Percentiles rank a stretch among this genome's conserved stretches.
phyloP scores from a whole-genome alignment of 2,888 invertebrate genomes.

The Hofmannophila pseudospretella region DNA sequence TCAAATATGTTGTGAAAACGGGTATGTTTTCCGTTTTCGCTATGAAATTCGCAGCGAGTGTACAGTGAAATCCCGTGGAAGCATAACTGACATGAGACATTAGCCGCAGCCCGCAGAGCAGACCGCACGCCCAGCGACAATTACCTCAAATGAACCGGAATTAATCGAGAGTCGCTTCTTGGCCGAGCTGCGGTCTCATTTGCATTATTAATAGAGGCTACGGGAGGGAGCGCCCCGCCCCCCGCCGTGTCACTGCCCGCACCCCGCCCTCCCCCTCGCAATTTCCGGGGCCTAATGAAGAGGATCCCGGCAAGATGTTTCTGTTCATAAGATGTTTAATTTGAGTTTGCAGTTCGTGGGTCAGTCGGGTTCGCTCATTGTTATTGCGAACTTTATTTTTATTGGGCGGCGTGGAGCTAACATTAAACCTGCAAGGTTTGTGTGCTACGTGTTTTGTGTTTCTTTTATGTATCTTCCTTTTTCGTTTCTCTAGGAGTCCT shows the following conservation, averaged over 20 bases:
- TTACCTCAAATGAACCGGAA: constrained; percentile 78
- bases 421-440: constrained; percentile 6
- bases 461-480: not conserved
- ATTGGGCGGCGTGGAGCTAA: constrained; percentile 27
- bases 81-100: constrained; percentile 15
- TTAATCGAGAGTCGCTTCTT: constrained; percentile 76
- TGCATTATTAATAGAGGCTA: constrained; percentile 77
- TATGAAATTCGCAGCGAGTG: not conserved
- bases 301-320: constrained; percentile 74
- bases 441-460: constrained; percentile 7
- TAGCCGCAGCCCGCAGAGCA: constrained; percentile 13
- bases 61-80: constrained; percentile 14
- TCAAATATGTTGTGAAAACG: too few species aligned
- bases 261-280: constrained; percentile 44
- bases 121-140: constrained; percentile 68
- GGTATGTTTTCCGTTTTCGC: too few species aligned
- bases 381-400: constrained; percentile 59
- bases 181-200: constrained; percentile 77
- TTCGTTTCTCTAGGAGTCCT: not conserved
- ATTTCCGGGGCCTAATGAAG: constrained; percentile 75
- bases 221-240: constrained; percentile 39
- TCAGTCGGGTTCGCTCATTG: constrained; percentile 63
- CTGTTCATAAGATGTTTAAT: constrained; percentile 76
- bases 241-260: constrained; percentile 58
- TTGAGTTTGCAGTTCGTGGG: constrained; percentile 71